Percentiles rank a stretch among this genome's conserved stretches.
Evolutionary conservation across 2,113 vertebrate species (phyloP).

Genomic region (Cyanoramphus novaezelandiae): DNA sequence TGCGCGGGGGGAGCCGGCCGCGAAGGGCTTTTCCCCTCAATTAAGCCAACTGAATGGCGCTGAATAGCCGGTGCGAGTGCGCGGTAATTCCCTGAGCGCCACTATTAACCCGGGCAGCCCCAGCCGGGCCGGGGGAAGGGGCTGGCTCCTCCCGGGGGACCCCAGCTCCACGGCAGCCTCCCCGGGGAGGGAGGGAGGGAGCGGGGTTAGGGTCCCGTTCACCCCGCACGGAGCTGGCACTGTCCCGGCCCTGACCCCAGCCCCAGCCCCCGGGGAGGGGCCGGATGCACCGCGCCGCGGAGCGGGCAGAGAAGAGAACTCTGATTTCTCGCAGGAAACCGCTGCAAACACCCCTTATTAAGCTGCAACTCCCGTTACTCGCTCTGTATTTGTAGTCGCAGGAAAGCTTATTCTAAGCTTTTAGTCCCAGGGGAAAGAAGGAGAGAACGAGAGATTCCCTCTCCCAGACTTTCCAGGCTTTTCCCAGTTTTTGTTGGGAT

Average conservation of each 20-base stretch:
- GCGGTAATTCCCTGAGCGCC: slow-evolving; percentile 72
- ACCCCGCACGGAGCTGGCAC: not conserved
- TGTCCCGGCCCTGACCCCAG: not conserved
- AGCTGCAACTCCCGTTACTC: not conserved
- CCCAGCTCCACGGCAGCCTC: not conserved
- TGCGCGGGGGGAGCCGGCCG: slow-evolving; percentile 6
- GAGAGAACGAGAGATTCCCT: not conserved
- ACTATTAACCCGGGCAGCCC: slow-evolving; percentile 71
- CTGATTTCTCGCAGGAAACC: not conserved
- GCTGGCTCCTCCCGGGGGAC: not conserved
- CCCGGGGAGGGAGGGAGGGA: too few relatives aligned
- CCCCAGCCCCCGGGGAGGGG: not conserved
- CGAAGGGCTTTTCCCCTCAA: slow-evolving; percentile 73
- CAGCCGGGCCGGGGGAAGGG: not conserved
- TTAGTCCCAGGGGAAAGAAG: not conserved
- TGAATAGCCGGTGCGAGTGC: slow-evolving; percentile 76
- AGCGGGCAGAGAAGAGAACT: not conserved
- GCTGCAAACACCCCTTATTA: not conserved
- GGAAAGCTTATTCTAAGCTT: not conserved
- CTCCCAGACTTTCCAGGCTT: not conserved
- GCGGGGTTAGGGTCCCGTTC: not conserved
- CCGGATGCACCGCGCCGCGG: not conserved
- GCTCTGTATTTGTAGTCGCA: not conserved
- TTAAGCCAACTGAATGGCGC: slow-evolving; percentile 75
- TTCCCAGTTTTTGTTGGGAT: not conserved